Conservation (phyloP, 2,888 invertebrate species). For the Drosophila emarginata region DNA sequence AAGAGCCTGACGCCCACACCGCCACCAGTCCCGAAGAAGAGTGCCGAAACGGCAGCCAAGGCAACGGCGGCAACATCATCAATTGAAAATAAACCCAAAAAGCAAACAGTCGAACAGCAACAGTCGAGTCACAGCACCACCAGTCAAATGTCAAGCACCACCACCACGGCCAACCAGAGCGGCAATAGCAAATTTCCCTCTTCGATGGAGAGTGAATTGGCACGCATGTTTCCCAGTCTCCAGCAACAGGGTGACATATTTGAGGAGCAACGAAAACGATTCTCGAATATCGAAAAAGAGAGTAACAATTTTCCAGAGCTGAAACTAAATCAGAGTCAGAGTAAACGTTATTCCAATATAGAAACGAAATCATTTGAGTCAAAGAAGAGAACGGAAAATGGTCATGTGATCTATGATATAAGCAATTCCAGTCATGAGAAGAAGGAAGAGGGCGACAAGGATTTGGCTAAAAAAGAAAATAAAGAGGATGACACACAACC, state of each 20-base stretch:
- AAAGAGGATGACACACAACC: constrained; percentile 30
- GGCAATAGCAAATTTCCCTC: constrained; percentile 52
- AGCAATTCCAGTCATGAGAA: constrained; percentile 72
- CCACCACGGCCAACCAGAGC: constrained; percentile 16
- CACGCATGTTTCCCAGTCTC: constrained; percentile 75
- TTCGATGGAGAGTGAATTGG: constrained; percentile 70
- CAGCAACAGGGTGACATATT: constrained; percentile 71
- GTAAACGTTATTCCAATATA: constrained; percentile 81
- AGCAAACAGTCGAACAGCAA: constrained; percentile 49
- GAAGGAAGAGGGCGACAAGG: constrained; percentile 56
- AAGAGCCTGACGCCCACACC: constrained; percentile 80
- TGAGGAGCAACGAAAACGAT: constrained; percentile 75
- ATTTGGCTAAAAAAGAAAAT: constrained; percentile 39
- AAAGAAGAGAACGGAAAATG: constrained; percentile 80
- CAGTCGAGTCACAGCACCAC: constrained; percentile 42
- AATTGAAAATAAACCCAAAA: constrained; percentile 78
- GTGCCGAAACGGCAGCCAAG: constrained; percentile 76
- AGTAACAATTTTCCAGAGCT: background rate
- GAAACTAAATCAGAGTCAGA: constrained; percentile 36
- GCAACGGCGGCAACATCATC: constrained; percentile 70
- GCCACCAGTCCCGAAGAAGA: constrained; percentile 79
- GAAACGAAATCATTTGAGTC: constrained; percentile 80
- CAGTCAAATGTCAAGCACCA: constrained; percentile 38
- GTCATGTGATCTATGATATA: constrained; percentile 79
- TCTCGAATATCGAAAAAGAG: constrained; percentile 79